These are phyloP conservation scores for Berghia stephanieae DNA, from an alignment of 1,140 invertebrate genomes.

Conservation along the genomic window DNA sequence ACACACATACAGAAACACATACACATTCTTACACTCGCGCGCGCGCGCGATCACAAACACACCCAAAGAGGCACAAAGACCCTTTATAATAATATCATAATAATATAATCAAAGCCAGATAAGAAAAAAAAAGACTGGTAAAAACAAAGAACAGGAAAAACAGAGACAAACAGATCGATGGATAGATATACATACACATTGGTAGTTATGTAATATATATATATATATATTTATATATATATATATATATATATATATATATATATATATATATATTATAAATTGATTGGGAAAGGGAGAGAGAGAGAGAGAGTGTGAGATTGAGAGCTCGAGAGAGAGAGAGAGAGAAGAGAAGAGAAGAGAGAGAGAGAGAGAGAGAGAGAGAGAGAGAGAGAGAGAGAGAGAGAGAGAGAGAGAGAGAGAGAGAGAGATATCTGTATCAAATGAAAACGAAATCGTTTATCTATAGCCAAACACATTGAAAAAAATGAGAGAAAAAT, in stretches of 20 bases:
- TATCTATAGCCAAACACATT: no score
- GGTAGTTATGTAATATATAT: no score
- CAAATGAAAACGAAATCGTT: no score
- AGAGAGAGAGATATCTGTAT: background rate
- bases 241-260: no score
- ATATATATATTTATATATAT: no score
- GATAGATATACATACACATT: background rate
- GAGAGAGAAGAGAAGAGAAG: background rate
- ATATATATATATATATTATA: no score
- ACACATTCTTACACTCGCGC: background rate
- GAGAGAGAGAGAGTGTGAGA: background rate
- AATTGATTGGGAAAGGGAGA: background rate
- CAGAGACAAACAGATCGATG: background rate
- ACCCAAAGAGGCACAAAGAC: background rate
- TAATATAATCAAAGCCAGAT: no score
- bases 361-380: slow-evolving; percentile 2
- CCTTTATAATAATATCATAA: no score
- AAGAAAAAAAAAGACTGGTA: no score
- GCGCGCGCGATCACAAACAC: background rate
- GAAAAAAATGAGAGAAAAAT: no score
- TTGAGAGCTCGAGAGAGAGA: background rate
- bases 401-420: slow-evolving; percentile 1
- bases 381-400: slow-evolving; percentile 10
- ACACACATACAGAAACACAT: background rate
- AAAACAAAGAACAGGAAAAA: background rate